phyloP scores from a whole-genome alignment of 1,140 invertebrate species.

The Philotrypesis tridentata region DNA sequence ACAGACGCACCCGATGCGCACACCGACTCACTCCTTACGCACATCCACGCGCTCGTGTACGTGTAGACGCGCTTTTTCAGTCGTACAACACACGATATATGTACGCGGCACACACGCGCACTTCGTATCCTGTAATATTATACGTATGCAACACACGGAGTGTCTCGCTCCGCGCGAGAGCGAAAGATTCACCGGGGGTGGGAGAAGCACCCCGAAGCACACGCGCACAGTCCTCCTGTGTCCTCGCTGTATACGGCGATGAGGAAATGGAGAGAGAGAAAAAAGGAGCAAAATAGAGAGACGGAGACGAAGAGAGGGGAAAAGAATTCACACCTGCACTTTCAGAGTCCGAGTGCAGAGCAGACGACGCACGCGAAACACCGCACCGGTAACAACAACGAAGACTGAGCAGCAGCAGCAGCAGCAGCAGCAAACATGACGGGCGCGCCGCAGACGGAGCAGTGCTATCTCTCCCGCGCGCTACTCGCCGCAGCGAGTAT shows the following conservation, averaged over 20 bases:
- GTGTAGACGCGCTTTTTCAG: too few species aligned
- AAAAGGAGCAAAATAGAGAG: too few species aligned
- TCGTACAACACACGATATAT: too few species aligned
- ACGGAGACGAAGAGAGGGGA: not conserved
- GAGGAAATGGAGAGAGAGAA: too few species aligned
- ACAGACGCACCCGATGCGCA: not conserved
- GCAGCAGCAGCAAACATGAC: conserved; percentile 45
- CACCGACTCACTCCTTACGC: not conserved
- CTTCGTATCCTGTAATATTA: too few species aligned
- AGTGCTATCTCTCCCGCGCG: conserved; percentile 23
- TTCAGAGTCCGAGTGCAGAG: not conserved
- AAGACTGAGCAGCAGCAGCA: not conserved
- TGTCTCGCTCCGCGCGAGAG: too few species aligned
- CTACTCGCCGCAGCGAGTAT: not conserved
- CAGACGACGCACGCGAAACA: not conserved
- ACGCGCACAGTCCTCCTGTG: too few species aligned
- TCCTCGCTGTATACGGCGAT: too few species aligned
- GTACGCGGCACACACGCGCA: too few species aligned
- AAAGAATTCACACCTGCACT: not conserved
- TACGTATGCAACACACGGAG: too few species aligned
- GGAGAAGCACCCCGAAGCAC: too few species aligned
- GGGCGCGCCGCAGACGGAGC: conserved; percentile 25
- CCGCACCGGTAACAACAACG: conserved; percentile 2
- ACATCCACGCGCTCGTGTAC: not conserved
- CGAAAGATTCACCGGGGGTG: too few species aligned